Base-by-base conservation (phyloP, 2,797 vertebrate genomes). In the Podarcis lilfordi region DNA sequence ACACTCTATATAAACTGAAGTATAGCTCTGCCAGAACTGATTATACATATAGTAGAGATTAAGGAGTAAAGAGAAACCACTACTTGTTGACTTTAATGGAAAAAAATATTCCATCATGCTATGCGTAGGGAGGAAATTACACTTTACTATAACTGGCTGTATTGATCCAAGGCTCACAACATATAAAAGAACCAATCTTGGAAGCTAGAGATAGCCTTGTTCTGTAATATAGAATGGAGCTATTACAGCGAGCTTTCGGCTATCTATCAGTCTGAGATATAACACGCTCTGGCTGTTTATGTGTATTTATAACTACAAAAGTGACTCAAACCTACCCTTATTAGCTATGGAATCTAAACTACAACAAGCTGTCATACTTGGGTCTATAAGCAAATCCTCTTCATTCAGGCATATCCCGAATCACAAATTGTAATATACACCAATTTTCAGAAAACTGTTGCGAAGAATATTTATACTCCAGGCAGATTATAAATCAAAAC, bases 181-280 rank as follows among this genome's bases (percentile, higher is more conserved):
- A 78, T 89, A 93, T 88, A 88, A 92, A 86, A 90, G 43, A 78
- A 91, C 86, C 86, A 76, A 89, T 88, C 77, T 89, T 80, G 32
- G 37, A 50, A 88, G 50, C 76, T 35, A 64, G 68, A 79, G 29
- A 15, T 74, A 85, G 69, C 40, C 59, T 85, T 85, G 83, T 89
- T 84, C 77, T 29, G 40, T 80, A 61, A 84, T 79, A 74, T 23
- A 81, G 69, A 50, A 82, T 76, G 11, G 29, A 81, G 27, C 68
- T 55, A 87, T 80, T 80, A 87, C 25, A 72, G 32, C 6, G 23
- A 32, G 59, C 68, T 84, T 88, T 84, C n/a, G 66, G 61, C n/a
- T 84, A 81, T 85, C 71, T 82, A 75, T 87, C 86, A 76, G 82
- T 75, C 29, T 68, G 25, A 80, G 35, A 55, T 84, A 37, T 79